Base-by-base conservation (phyloP, 1,140 invertebrate species). In the Panagrolaimus sp. region DNA sequence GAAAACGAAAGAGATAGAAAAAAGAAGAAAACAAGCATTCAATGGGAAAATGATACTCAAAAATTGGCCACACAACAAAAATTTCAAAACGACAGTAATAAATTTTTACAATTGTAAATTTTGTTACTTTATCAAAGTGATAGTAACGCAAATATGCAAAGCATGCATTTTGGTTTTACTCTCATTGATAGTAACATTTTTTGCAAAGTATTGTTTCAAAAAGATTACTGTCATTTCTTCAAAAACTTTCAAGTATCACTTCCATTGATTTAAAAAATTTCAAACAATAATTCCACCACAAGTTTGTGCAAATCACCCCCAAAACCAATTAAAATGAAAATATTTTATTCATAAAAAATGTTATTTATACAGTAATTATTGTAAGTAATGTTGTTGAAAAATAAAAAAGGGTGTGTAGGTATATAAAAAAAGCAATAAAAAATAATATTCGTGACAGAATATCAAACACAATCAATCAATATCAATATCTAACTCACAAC, bases 401-500 rank as follows among this genome's bases (percentile, higher is more conserved):
- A 15, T n/a, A 9, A 52, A 12, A 26, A 58, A 48, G 5, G n/a
- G 52, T 38, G 32, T 38, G 32, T 38, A 38, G 7, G 14, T 52
- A 52, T 21, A 58, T 12, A 58, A 58, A 21, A 58, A 58, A 17
- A 24, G 47, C 15, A 28, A 28, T 21, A 26, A 58, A 28, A 26
- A 28, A 58, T 21, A 58, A 12, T 58, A 28, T 58, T 55, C 28
- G 52, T 55, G 21, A 26, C 10, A 12, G 21, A 12, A 3, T 3
- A 4, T 48, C 21, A 15, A 4, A n/a, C 45, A 4, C 21, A 24
- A 15, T 24, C 21, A 48, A 48, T 26, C 5, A 12, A 28, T 12
- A 21, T 12, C 21, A 58, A 58, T 58, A 28, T 58, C n/a, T 21
- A 58, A 58, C 52, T 58, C 52, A 58, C 52, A 58, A 28, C 52